Percentiles rank a stretch among this genome's conserved stretches.
These are phyloP conservation scores for Hecatera dysodea DNA, from an alignment of 2,888 invertebrate genomes.

Conservation along the genomic window DNA sequence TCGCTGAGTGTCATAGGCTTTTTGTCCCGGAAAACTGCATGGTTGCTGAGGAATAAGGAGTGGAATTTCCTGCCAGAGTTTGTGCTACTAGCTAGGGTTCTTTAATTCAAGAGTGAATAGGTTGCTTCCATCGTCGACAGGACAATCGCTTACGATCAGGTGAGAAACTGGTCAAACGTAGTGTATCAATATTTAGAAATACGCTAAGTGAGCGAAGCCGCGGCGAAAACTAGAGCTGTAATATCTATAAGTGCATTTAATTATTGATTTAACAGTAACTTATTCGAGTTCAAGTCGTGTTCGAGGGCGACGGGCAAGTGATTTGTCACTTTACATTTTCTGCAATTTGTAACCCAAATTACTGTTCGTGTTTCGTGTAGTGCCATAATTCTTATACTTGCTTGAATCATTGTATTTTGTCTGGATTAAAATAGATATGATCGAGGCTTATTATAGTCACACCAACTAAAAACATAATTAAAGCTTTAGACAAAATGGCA, in stretches of 20 bases:
- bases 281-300: slow-evolving; percentile 13
- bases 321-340: slow-evolving; percentile 29
- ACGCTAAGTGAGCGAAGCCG: too few relatives aligned
- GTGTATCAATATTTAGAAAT: not conserved
- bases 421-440: not conserved
- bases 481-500: too few relatives aligned
- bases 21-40: not conserved
- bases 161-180: not conserved
- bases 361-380: slow-evolving; percentile 14
- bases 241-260: not conserved
- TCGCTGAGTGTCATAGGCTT: too few relatives aligned
- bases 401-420: slow-evolving; percentile 4
- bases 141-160: too few relatives aligned
- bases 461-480: too few relatives aligned
- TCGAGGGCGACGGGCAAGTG: slow-evolving; percentile 11
- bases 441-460: not conserved
- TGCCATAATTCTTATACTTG: not conserved
- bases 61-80: too few relatives aligned
- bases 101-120: too few relatives aligned
- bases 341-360: slow-evolving; percentile 16
- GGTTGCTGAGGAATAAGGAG: not conserved
- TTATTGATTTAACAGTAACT: slow-evolving; percentile 36
- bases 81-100: too few relatives aligned
- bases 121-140: too few relatives aligned
- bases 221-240: not conserved